A percentile compares a stretch with the other conserved stretches of the same genome.
Evolutionary conservation across 2,888 invertebrate genomes (phyloP).

Genomic region (Microctonus brassicae): DNA sequence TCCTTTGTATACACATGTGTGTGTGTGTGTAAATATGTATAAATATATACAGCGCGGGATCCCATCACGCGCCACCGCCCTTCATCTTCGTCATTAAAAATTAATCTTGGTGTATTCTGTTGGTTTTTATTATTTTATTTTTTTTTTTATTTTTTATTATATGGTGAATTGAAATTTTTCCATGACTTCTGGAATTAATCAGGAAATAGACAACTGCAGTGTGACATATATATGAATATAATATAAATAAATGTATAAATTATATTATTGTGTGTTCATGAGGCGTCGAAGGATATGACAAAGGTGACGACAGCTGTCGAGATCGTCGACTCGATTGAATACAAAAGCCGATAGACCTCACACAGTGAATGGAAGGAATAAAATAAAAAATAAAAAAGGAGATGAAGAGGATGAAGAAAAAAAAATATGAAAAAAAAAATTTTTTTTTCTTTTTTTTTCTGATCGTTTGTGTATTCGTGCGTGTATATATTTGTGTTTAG

Average conservation of each 20-base stretch:
- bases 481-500: constrained; percentile 21
- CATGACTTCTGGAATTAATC: background rate
- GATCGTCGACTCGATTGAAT: constrained; percentile 19
- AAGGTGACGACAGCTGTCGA: constrained; percentile 19
- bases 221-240: background rate
- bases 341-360: constrained; percentile 12
- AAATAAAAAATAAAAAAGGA: background rate
- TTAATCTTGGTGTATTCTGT: background rate
- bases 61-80: background rate
- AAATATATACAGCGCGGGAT: constrained; percentile 15
- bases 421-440: constrained; percentile 31
- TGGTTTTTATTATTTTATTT: too few species aligned
- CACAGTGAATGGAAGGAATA: constrained; percentile 12
- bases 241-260: background rate
- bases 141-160: background rate
- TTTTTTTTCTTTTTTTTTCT: too few species aligned
- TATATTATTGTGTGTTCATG: background rate
- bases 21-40: too few species aligned
- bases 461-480: constrained; percentile 36
- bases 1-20: constrained; percentile 12
- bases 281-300: constrained; percentile 3
- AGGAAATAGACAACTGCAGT: too few species aligned
- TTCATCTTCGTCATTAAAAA: background rate
- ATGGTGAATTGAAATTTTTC: background rate
- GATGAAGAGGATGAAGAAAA: background rate